Evolutionary conservation across 1,140 invertebrate genomes (phyloP).

Genomic region (Lepeophtheirus salmonis): DNA sequence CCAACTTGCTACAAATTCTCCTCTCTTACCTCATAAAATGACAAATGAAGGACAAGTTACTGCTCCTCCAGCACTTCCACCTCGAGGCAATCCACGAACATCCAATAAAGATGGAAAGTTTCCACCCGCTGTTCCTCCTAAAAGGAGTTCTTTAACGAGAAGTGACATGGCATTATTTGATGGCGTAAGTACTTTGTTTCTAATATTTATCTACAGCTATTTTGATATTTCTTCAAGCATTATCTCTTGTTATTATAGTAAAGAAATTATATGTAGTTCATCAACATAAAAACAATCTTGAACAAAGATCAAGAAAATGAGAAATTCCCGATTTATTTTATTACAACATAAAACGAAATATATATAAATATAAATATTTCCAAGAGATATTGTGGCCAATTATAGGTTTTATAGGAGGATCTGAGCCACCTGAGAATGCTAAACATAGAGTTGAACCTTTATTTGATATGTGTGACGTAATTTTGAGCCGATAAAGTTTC

Average conservation of each 20-base stretch:
- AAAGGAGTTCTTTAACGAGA: background rate
- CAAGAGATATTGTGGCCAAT: background rate
- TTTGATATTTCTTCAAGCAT: too few relatives aligned
- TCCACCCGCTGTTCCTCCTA: constrained; percentile 5
- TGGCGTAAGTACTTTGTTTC: background rate
- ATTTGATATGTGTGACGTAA: too few relatives aligned
- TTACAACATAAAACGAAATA: background rate
- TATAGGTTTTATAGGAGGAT: too few relatives aligned
- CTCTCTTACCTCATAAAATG: constrained; percentile 24
- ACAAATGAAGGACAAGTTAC: background rate
- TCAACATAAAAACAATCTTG: too few relatives aligned
- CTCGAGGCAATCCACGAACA: background rate
- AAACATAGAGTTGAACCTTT: too few relatives aligned
- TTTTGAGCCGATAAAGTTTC: too few relatives aligned
- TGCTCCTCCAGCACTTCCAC: constrained; percentile 4
- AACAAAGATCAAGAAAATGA: too few relatives aligned
- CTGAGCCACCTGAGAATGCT: too few relatives aligned
- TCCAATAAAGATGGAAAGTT: background rate
- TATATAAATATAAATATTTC: background rate
- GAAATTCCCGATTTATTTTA: background rate
- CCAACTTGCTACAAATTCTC: constrained; percentile 62
- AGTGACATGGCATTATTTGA: constrained; percentile 5
- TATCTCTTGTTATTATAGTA: too few relatives aligned
- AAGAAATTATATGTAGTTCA: background rate
- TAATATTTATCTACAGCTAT: background rate